Evolutionary conservation across 2,113 vertebrate genomes (phyloP).

Genomic region (Chauna torquata): DNA sequence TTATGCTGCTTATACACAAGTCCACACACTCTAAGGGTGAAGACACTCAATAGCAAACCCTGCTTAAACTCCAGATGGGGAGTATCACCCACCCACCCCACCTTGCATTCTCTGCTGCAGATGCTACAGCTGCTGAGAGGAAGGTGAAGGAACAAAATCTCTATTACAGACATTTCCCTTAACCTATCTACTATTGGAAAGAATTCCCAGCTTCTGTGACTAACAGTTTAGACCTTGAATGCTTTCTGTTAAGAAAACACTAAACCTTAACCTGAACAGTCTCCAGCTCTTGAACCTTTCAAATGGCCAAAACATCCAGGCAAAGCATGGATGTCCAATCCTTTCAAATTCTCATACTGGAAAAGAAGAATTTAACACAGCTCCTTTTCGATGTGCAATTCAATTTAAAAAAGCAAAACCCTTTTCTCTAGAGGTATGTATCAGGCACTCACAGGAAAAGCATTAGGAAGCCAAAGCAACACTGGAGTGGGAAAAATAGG

Average conservation of each 20-base stretch:
- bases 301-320: not conserved
- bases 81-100: accelerated
- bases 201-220: not conserved
- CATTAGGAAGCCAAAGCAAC: not conserved
- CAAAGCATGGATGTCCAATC: not conserved
- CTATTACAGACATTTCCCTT: not conserved
- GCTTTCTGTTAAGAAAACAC: not conserved
- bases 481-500: not conserved
- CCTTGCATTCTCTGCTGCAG: not conserved
- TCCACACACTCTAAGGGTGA: not conserved
- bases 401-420: not conserved
- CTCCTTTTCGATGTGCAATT: not conserved
- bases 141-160: not conserved
- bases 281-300: not conserved
- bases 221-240: not conserved
- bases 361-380: not conserved
- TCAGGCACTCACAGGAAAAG: not conserved
- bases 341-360: accelerated
- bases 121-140: not conserved
- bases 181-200: not conserved
- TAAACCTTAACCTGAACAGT: not conserved
- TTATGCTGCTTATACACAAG: too few relatives aligned
- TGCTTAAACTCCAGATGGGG: too few relatives aligned
- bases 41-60: not conserved
- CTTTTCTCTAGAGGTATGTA: not conserved